phyloP scores from a whole-genome alignment of 2,797 vertebrate species.

The Lepilemur septentrionalis region DNA sequence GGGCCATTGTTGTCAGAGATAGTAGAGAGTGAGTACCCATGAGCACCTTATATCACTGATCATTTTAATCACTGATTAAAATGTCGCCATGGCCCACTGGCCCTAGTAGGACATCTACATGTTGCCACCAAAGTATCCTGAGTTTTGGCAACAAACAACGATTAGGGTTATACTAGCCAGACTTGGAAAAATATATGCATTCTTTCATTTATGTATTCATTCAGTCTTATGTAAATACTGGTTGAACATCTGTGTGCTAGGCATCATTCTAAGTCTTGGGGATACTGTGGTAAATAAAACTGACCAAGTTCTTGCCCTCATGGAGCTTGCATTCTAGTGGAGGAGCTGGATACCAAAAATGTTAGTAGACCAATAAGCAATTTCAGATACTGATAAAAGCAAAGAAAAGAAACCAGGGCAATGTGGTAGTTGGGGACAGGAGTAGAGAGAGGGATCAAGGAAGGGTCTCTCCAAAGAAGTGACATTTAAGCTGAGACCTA shows the following conservation, averaged over 20 bases:
- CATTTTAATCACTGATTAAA: neutral
- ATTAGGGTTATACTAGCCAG: neutral
- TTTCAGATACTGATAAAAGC: neutral
- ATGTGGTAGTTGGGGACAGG: neutral
- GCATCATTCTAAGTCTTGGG: neutral
- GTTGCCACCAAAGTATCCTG: neutral
- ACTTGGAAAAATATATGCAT: neutral
- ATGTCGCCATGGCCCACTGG: too few relatives aligned
- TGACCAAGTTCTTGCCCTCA: too few relatives aligned
- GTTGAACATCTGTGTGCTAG: neutral
- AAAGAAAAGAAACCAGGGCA: neutral
- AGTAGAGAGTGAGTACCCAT: fast-evolving
- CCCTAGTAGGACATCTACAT: fast-evolving
- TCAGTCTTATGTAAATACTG: neutral
- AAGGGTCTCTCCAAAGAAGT: neutral
- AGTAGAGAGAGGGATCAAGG: neutral
- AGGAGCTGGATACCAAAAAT: neutral
- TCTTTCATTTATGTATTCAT: neutral
- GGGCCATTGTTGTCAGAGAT: neutral
- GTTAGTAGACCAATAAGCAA: fast-evolving
- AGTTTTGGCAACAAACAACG: fast-evolving
- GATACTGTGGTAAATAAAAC: neutral
- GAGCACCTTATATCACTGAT: fast-evolving
- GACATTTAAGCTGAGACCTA: neutral
- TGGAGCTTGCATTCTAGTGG: neutral